These are phyloP conservation scores for Psilopsiagon aurifrons DNA, from an alignment of 2,113 vertebrate species.

Conservation along the genomic window DNA sequence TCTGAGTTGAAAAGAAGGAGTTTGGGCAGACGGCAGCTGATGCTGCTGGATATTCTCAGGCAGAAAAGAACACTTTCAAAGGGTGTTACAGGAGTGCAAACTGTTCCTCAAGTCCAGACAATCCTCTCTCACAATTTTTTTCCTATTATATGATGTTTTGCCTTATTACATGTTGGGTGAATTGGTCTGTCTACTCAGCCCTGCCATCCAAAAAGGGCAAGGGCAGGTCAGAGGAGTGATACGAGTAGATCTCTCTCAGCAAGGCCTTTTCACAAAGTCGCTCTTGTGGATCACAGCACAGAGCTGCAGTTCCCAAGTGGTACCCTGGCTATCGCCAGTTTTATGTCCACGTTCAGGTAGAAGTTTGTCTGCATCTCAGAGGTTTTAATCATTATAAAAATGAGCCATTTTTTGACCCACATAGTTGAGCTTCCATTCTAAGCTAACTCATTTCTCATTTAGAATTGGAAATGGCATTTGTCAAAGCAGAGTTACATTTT, in stretches of 20 bases:
- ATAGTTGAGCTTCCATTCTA: background rate
- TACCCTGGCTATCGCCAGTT: background rate
- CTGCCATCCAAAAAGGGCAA: background rate
- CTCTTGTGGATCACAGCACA: background rate
- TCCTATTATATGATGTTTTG: background rate
- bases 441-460: background rate
- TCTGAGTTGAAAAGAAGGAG: background rate
- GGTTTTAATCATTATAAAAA: background rate
- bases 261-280: background rate
- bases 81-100: background rate
- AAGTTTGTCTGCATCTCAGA: background rate
- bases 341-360: background rate
- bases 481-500: background rate
- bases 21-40: conserved; percentile 14
- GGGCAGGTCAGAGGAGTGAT: background rate
- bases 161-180: background rate
- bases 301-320: background rate
- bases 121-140: background rate
- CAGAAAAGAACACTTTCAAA: background rate
- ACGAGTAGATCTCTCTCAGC: background rate
- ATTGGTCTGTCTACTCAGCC: background rate
- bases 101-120: background rate
- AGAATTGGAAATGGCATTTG: background rate
- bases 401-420: background rate
- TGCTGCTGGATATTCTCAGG: background rate